These are phyloP conservation scores for Barbus barbus DNA, from an alignment of 2,113 vertebrate species.

Conservation along the genomic window DNA sequence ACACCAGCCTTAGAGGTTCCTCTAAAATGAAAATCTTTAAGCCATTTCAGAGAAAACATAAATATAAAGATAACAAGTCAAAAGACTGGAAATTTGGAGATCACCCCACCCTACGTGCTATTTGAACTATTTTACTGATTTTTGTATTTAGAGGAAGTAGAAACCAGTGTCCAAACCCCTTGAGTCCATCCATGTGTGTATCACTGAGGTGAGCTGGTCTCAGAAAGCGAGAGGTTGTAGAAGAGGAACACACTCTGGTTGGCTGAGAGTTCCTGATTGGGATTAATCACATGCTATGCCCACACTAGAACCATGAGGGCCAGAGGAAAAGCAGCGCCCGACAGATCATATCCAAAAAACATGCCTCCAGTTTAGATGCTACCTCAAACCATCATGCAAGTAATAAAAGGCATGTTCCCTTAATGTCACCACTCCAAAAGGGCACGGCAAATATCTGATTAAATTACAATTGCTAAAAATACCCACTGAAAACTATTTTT, in stretches of 20 bases:
- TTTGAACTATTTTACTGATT: not conserved
- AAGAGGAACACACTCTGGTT: conserved; percentile 54
- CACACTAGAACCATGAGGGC: conserved; percentile 62
- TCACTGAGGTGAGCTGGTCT: conserved; percentile 40
- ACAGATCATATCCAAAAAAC: conserved; percentile 53
- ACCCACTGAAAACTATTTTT: not conserved
- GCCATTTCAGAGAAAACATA: not conserved
- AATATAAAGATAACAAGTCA: not conserved
- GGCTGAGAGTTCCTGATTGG: conserved; percentile 47
- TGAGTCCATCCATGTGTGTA: conserved; percentile 28
- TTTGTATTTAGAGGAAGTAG: not conserved
- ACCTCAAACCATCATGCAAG: conserved; percentile 65
- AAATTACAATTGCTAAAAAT: not conserved
- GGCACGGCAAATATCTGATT: conserved; percentile 46
- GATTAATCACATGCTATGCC: conserved; percentile 63
- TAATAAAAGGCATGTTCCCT: conserved; percentile 59
- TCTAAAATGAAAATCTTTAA: not conserved
- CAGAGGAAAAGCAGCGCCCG: conserved; percentile 60
- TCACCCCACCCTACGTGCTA: not conserved
- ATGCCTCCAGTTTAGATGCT: conserved; percentile 54
- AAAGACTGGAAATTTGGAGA: not conserved
- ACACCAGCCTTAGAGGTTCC: not conserved
- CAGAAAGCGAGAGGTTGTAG: conserved; percentile 45
- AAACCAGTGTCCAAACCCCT: conserved; percentile 11
- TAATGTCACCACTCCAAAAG: conserved; percentile 44